Conservation (phyloP, 2,113 vertebrate genomes). For the Rallus limicola region DNA sequence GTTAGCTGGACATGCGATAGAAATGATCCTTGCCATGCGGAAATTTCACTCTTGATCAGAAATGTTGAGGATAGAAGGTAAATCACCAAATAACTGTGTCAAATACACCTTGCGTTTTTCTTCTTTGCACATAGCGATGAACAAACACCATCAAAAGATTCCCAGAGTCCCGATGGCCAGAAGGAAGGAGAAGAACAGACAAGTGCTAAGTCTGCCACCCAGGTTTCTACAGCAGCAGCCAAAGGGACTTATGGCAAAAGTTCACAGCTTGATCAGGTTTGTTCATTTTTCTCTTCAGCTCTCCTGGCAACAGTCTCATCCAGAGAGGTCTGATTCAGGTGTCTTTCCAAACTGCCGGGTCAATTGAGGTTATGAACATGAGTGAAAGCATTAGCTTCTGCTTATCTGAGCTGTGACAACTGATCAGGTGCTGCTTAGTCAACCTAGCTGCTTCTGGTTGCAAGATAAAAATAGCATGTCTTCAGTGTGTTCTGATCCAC, state of each 20-base stretch:
- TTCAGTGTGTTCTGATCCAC: not conserved
- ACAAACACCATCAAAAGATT: constrained; percentile 77
- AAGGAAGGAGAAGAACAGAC: constrained; percentile 85
- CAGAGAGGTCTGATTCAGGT: not conserved
- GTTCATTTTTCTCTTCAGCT: not conserved
- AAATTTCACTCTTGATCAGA: not conserved
- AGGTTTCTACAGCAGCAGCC: constrained; percentile 70
- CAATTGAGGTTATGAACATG: not conserved
- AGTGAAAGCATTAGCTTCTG: not conserved
- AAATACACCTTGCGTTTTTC: not conserved
- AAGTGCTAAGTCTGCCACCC: constrained; percentile 75
- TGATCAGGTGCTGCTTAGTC: not conserved
- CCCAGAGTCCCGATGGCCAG: constrained; percentile 78
- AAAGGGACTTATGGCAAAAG: constrained; percentile 82
- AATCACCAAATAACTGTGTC: not conserved
- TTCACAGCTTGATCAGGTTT: constrained; percentile 87
- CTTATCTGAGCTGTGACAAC: not conserved
- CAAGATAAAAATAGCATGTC: not conserved
- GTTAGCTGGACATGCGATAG: not conserved
- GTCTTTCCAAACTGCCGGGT: constrained; percentile 4
- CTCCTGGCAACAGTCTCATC: not conserved
- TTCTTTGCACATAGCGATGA: constrained; percentile 75
- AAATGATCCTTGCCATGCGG: not conserved
- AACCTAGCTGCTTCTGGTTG: not conserved
- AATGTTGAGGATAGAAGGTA: not conserved